A percentile compares a stretch with the other conserved stretches of the same genome.
Evolutionary conservation across 2,113 vertebrate species (phyloP).

Genomic region (Antigone vipio): DNA sequence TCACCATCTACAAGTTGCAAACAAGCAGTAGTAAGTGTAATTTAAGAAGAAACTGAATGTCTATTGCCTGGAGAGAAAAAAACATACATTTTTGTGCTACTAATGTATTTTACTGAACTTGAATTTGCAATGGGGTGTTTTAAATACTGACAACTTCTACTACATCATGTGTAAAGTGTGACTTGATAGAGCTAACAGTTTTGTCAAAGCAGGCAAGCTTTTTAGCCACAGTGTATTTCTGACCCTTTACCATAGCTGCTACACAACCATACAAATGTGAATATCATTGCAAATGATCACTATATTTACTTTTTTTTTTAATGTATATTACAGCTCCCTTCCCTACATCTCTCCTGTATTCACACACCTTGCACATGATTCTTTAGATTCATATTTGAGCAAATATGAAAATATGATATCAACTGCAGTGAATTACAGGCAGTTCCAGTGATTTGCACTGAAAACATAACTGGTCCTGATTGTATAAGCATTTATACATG

Average conservation of each 20-base stretch:
- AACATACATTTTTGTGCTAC: background rate
- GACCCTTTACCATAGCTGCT: constrained; percentile 22
- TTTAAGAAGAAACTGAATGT: background rate
- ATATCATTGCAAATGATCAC: background rate
- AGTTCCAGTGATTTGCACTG: background rate
- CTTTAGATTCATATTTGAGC: background rate
- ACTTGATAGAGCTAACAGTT: background rate
- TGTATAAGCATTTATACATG: background rate
- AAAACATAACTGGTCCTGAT: background rate
- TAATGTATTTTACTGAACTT: background rate
- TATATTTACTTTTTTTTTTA: background rate
- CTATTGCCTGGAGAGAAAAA: background rate
- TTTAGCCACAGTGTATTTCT: background rate
- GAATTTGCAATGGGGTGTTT: background rate
- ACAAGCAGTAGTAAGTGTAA: background rate
- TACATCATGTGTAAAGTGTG: background rate
- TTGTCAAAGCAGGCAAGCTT: background rate
- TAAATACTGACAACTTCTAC: background rate
- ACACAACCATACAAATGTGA: background rate
- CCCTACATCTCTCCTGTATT: background rate
- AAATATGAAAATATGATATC: background rate
- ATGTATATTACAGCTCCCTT: background rate
- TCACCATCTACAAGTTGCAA: background rate
- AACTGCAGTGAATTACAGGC: background rate
- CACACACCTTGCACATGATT: background rate